These are phyloP conservation scores for Macroglossus sobrinus DNA, from an alignment of 2,113 vertebrate species.

Conservation along the genomic window DNA sequence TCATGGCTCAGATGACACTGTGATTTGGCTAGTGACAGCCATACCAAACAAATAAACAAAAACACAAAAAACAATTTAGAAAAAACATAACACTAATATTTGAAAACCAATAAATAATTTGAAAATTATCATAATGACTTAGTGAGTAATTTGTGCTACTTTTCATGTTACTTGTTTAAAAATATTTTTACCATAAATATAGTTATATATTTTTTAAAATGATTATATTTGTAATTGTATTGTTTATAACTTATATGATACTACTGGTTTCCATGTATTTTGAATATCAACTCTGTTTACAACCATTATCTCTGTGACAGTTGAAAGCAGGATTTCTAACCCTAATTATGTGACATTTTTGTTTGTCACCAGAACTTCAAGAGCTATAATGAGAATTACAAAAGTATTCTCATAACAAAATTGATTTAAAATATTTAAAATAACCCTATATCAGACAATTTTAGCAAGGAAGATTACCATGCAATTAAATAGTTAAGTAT, in stretches of 20 bases:
- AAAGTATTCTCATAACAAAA: not conserved
- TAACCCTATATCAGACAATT: not conserved
- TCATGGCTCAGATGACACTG: not conserved
- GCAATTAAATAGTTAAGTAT: not conserved
- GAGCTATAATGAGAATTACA: not conserved
- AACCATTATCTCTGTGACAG: not conserved
- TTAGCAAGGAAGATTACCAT: not conserved
- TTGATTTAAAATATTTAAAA: not conserved
- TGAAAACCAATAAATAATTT: not conserved
- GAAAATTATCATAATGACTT: not conserved
- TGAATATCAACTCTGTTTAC: not conserved
- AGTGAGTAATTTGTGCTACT: not conserved
- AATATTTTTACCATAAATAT: not conserved
- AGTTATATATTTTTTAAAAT: not conserved
- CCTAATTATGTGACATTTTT: not conserved
- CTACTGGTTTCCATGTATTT: not conserved
- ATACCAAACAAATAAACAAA: not conserved
- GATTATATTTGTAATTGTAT: not conserved
- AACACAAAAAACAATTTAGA: not conserved
- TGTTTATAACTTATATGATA: not conserved
- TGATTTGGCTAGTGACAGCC: not conserved
- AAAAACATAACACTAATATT: not conserved
- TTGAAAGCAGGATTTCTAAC: not conserved
- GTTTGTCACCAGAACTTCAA: not conserved
- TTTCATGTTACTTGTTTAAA: not conserved